Percentiles rank a stretch among this genome's conserved stretches.
Evolutionary conservation across 2,888 invertebrate species (phyloP).

Genomic region (Stenodera caucasica): DNA sequence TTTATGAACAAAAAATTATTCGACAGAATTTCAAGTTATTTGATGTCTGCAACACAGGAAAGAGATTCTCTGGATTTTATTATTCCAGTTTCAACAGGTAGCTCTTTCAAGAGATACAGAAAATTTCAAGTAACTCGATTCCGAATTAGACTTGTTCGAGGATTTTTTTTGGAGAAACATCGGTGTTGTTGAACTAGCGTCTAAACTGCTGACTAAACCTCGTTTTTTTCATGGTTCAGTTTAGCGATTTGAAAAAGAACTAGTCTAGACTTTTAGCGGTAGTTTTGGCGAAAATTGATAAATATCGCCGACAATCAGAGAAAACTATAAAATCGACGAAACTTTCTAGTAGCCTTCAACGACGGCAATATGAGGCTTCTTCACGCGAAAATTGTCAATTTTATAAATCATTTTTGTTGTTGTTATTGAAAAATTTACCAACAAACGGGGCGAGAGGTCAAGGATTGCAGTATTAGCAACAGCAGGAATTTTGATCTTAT

Average conservation of each 20-base stretch:
- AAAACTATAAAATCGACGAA: too few relatives aligned
- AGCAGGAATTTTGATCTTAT: background rate
- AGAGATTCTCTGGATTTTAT: background rate
- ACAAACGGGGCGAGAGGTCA: background rate
- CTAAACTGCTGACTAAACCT: background rate
- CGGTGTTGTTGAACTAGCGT: background rate
- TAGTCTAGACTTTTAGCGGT: background rate
- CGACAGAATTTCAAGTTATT: background rate
- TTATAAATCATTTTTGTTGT: too few relatives aligned
- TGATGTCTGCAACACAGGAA: background rate
- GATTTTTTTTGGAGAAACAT: constrained; percentile 1
- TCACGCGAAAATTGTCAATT: too few relatives aligned
- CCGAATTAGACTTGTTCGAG: background rate
- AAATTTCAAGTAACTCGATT: too few relatives aligned
- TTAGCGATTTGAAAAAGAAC: background rate
- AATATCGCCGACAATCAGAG: too few relatives aligned
- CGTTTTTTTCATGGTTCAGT: background rate
- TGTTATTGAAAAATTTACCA: background rate
- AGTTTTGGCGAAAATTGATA: too few relatives aligned
- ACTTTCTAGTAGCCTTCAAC: too few relatives aligned
- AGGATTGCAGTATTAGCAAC: background rate
- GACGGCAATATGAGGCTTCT: too few relatives aligned
- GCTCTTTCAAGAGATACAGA: background rate
- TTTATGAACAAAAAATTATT: background rate
- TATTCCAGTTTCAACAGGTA: constrained; percentile 1